These are phyloP conservation scores for Hesperophylax magnus DNA, from an alignment of 1,140 invertebrate genomes.

Conservation along the genomic window DNA sequence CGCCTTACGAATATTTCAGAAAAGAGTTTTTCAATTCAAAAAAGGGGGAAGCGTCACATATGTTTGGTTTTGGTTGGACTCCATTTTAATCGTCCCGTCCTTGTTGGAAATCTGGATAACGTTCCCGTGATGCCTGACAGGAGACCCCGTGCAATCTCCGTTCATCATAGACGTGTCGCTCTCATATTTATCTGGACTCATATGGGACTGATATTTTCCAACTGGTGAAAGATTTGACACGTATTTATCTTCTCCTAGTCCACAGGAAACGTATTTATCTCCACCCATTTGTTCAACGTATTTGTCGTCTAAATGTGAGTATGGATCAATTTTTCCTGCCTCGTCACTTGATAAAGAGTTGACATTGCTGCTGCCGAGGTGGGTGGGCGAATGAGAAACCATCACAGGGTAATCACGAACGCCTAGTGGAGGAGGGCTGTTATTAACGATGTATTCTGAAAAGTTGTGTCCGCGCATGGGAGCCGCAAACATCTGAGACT, in stretches of 20 bases:
- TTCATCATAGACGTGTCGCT: constrained; percentile 69
- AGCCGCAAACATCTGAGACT: constrained; percentile 75
- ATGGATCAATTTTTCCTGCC: constrained; percentile 62
- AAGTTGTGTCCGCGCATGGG: constrained; percentile 70
- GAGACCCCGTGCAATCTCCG: constrained; percentile 71
- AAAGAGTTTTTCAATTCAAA: constrained; percentile 80
- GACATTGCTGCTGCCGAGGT: constrained; percentile 66
- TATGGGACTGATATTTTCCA: constrained; percentile 73
- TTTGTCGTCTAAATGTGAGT: constrained; percentile 70
- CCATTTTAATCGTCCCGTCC: constrained; percentile 77
- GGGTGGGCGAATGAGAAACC: constrained; percentile 73
- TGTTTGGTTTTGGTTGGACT: constrained; percentile 73
- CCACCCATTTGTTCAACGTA: constrained; percentile 66
- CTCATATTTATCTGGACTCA: constrained; percentile 72
- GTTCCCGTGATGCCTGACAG: constrained; percentile 61
- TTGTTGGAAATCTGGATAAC: constrained; percentile 60
- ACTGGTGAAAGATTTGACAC: constrained; percentile 63
- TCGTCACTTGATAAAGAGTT: constrained; percentile 71
- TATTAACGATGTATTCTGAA: constrained; percentile 72
- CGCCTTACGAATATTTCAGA: constrained; percentile 66
- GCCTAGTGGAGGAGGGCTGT: constrained; percentile 72
- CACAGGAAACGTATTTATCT: constrained; percentile 64
- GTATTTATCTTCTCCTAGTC: constrained; percentile 65
- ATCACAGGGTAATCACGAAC: constrained; percentile 79
- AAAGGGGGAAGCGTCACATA: constrained; percentile 82